Percentiles rank a stretch among this genome's conserved stretches.
These are phyloP conservation scores for Lasioglossum leucozonium DNA, from an alignment of 2,888 invertebrate genomes.

Conservation along the genomic window DNA sequence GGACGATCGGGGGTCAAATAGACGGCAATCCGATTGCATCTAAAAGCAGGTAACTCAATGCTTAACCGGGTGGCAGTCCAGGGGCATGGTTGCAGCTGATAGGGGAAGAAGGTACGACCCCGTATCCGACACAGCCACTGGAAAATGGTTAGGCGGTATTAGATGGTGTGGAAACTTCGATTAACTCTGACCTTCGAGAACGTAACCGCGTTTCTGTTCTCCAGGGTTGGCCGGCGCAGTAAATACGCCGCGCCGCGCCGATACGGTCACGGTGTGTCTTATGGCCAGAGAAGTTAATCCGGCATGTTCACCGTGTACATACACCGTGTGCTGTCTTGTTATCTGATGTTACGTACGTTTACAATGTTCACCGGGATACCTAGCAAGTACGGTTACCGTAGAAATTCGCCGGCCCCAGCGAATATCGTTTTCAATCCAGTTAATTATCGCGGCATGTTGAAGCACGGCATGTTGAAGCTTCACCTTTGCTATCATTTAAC, in stretches of 20 bases:
- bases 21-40: slow-evolving; percentile 42
- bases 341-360: slow-evolving; percentile 53
- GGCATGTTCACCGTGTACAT: slow-evolving; percentile 32
- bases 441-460: slow-evolving; percentile 33
- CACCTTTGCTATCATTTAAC: neutral
- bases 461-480: neutral
- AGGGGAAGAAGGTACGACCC: slow-evolving; percentile 44
- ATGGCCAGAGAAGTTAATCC: slow-evolving; percentile 59
- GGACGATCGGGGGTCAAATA: slow-evolving; percentile 33
- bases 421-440: slow-evolving; percentile 23
- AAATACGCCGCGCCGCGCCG: slow-evolving; percentile 47
- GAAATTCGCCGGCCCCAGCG: slow-evolving; percentile 16
- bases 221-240: slow-evolving; percentile 23
- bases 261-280: slow-evolving; percentile 43
- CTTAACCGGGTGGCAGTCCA: slow-evolving; percentile 18
- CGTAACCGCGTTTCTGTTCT: slow-evolving; percentile 29
- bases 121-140: slow-evolving; percentile 47
- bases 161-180: slow-evolving; percentile 65
- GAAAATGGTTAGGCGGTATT: slow-evolving; percentile 61
- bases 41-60: slow-evolving; percentile 57
- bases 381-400: neutral
- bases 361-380: slow-evolving; percentile 34
- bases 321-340: slow-evolving; percentile 40
- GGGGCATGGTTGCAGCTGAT: slow-evolving; percentile 45
- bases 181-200: slow-evolving; percentile 65